Conservation (phyloP, 2,113 vertebrate genomes). For the Aramus guarauna region DNA sequence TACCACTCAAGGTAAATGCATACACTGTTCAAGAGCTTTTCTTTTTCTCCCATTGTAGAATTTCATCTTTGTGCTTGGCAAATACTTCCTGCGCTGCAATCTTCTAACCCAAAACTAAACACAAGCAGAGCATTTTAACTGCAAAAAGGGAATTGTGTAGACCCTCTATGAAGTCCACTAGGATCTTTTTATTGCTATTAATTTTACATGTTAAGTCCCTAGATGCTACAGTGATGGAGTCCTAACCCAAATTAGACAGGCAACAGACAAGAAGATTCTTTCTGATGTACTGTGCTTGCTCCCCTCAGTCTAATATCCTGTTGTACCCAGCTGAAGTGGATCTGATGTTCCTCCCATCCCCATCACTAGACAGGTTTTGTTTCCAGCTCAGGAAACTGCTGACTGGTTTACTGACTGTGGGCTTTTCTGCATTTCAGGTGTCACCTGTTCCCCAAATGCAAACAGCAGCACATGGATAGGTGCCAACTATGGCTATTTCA, state of each 20-base stretch:
- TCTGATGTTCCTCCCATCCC: not conserved
- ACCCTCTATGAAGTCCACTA: not conserved
- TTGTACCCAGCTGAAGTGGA: not conserved
- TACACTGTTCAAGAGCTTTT: not conserved
- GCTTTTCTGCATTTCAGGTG: not conserved
- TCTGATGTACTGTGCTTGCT: not conserved
- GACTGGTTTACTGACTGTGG: not conserved
- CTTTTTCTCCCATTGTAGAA: not conserved
- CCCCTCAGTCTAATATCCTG: not conserved
- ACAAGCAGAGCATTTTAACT: not conserved
- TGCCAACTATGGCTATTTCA: not conserved
- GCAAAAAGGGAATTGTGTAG: not conserved
- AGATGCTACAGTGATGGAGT: not conserved
- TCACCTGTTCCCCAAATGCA: not conserved
- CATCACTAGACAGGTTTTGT: not conserved
- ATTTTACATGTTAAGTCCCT: not conserved
- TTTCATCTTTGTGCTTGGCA: not conserved
- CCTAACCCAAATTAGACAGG: not conserved
- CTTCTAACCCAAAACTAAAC: not conserved
- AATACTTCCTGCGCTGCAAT: not conserved
- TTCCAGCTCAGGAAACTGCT: not conserved
- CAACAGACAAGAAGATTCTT: too few relatives aligned
- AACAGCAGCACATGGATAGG: slow-evolving; percentile 17
- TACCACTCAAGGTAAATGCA: not conserved
- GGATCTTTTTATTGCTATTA: not conserved